phyloP scores from a whole-genome alignment of 2,888 invertebrate genomes.

The Strigamia transsilvanica region DNA sequence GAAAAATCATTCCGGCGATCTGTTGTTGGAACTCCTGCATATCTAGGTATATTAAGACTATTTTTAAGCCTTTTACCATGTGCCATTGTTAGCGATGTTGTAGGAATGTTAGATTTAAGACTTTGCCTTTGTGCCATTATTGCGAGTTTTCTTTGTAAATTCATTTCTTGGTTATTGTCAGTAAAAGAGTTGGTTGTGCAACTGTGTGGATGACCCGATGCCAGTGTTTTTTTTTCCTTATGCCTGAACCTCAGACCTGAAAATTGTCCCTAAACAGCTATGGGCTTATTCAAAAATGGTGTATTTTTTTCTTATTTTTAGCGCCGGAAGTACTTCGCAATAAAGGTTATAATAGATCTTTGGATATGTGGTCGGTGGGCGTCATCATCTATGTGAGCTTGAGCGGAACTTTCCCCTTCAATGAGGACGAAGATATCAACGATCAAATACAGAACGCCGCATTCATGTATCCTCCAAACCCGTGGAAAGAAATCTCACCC shows the following conservation, averaged over 20 bases:
- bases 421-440: conserved; percentile 99
- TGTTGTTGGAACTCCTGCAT: conserved; percentile 98
- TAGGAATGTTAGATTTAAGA: no score
- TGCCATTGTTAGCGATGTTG: no score
- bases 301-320: conserved; percentile 64
- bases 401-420: conserved; percentile 99
- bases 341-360: conserved; percentile 97
- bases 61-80: neutral
- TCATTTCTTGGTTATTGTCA: no score
- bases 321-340: conserved; percentile 98
- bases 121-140: no score
- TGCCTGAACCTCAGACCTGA: no score
- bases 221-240: no score
- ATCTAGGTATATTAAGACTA: conserved; percentile 74
- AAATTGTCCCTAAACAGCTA: no score
- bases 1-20: conserved; percentile 97
- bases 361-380: conserved; percentile 99
- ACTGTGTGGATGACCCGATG: no score
- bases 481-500: conserved; percentile 95
- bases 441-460: conserved; percentile 99
- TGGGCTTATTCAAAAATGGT: no score
- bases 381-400: conserved; percentile 98
- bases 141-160: no score
- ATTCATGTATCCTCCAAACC: conserved; percentile 98
- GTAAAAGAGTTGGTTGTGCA: no score